Evolutionary conservation across 2,797 vertebrate genomes (phyloP), one percentile per base, ranked within the genome.

Genomic region (Microchirus variegatus): DNA sequence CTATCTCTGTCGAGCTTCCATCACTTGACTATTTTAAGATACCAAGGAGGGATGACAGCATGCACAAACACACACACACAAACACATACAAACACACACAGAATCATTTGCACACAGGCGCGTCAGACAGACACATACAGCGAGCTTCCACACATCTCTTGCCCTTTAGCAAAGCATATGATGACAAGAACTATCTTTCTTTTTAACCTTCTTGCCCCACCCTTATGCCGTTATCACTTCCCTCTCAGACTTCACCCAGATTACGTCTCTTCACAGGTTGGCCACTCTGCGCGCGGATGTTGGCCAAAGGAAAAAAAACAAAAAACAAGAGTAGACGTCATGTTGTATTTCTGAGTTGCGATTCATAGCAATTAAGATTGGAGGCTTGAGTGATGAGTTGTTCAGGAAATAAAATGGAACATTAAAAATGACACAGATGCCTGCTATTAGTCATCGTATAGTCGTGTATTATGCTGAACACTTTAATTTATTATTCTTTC

Each of bases 1-100:
- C 82, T 89, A 91, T 90, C 88, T 88, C 65, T 70, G 68, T 66
- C 48, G n/a, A 58, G 68, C 87, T 88, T 90, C 89, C 86, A 87
- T 88, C 89, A 89, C 91, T 89, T 67, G 56, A 89, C 92, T 92
- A 92, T 94, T 94, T 92, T 89, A 89, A 93, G 93, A 92, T 90
- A 91, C 74, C 48, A 36, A 42, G 66, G 54, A 74, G 59, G 48
- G 53, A 55, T 19, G 61, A 73, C 58, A 38, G 63, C 44, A 48
- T 53, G 36, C 55, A 67, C 61, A 50, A 56, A 42, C 46, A 63
- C 40, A 68, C 59, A 65, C 58, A 64, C 38, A 63, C n/a, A 12
- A 31, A 40, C 36, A 18, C 43, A 50, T 4, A 17, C 37, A 58
- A 10, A 44, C 63, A 53, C 46, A 70, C 44, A 59, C 40, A 17